Conservation (phyloP, 2,888 invertebrate genomes). For the Amphipoea oculea region DNA sequence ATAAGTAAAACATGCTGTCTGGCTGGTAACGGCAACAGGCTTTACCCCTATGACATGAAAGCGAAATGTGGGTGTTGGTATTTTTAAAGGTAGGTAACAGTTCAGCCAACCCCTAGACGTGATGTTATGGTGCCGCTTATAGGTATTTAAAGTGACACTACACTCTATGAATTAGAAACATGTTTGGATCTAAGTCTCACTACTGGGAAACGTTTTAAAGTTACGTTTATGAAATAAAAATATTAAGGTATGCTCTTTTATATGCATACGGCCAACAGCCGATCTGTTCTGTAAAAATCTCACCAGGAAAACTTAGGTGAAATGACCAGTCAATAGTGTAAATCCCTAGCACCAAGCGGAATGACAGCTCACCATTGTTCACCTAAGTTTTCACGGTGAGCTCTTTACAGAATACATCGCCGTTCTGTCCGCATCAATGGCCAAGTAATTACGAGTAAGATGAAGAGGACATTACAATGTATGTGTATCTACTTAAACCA, state of each 20-base stretch:
- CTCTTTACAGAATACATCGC: neutral
- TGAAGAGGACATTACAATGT: slow-evolving; percentile 13
- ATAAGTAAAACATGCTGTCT: no score
- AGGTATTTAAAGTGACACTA: neutral
- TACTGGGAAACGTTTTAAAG: no score
- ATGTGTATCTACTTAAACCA: slow-evolving; percentile 4
- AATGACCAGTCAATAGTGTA: no score
- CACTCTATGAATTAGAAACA: neutral
- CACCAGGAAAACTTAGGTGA: no score
- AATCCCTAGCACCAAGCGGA: no score
- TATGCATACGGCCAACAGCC: neutral
- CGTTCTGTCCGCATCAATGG: slow-evolving; percentile 2
- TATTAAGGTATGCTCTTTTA: no score
- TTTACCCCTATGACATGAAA: neutral
- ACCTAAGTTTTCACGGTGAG: neutral
- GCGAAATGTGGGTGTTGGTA: neutral
- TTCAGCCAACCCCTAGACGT: no score
- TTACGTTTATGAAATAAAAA: no score
- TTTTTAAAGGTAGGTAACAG: neutral
- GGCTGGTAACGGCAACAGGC: neutral
- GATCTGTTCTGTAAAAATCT: no score
- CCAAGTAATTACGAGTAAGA: slow-evolving; percentile 6
- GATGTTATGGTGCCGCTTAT: no score
- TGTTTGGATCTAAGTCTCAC: neutral
- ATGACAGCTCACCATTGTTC: no score